Conservation (phyloP, 2,113 vertebrate genomes). For the Conger conger region DNA sequence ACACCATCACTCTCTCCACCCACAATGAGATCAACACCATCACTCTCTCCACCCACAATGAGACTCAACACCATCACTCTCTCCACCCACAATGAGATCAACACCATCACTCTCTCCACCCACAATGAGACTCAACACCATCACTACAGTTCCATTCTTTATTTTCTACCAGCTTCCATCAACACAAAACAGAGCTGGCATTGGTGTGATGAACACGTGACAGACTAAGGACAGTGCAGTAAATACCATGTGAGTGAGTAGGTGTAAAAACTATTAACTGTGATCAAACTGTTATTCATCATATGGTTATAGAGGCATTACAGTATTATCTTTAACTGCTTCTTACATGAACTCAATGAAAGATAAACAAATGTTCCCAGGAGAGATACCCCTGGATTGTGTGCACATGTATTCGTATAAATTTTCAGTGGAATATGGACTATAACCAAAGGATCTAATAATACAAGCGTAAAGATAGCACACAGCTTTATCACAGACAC, state of each 20-base stretch:
- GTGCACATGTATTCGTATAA: neutral
- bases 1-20: too few species aligned
- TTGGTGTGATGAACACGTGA: neutral
- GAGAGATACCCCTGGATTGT: neutral
- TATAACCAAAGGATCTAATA: neutral
- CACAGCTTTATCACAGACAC: too few species aligned
- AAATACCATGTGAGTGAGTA: neutral
- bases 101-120: too few species aligned
- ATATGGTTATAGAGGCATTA: neutral
- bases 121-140: neutral
- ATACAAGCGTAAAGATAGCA: neutral
- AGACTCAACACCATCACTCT: too few species aligned
- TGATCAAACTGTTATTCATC: neutral
- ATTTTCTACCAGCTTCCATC: neutral
- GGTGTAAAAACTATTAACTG: neutral
- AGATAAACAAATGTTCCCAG: neutral
- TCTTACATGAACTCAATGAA: neutral
- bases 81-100: neutral
- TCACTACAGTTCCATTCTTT: neutral
- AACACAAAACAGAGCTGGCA: neutral
- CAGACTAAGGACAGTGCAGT: neutral
- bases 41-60: too few species aligned
- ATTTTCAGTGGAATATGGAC: neutral
- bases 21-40: too few species aligned
- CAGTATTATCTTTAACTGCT: neutral